These are phyloP conservation scores for Carposina sasakii DNA, from an alignment of 1,140 invertebrate genomes.

Conservation along the genomic window DNA sequence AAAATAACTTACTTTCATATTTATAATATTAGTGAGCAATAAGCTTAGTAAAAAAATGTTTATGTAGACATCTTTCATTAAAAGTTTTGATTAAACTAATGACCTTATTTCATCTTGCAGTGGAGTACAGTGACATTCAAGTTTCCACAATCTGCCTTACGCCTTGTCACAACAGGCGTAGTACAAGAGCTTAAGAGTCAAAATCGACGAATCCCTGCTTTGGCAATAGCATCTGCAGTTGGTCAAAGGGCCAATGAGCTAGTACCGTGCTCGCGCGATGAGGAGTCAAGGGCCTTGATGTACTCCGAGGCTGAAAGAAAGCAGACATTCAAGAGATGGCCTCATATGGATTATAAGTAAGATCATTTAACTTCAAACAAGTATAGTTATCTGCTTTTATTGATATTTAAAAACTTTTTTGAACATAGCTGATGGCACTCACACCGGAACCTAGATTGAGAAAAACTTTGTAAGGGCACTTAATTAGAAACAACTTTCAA, in stretches of 20 bases:
- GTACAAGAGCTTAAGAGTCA: conserved; percentile 87
- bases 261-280: conserved; percentile 70
- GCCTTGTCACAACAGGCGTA: conserved; percentile 83
- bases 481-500: too few species aligned
- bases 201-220: conserved; percentile 86
- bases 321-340: conserved; percentile 94
- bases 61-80: too few species aligned
- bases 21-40: too few species aligned
- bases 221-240: conserved; percentile 91
- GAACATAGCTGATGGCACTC: too few species aligned
- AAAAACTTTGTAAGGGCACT: too few species aligned
- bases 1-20: conserved; percentile 8
- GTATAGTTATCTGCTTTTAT: too few species aligned
- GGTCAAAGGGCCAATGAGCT: conserved; percentile 89
- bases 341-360: conserved; percentile 97
- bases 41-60: too few species aligned
- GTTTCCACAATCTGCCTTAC: conserved; percentile 83
- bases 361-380: too few species aligned
- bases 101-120: too few species aligned
- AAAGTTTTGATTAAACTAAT: too few species aligned
- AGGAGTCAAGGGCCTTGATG: conserved; percentile 83
- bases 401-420: too few species aligned
- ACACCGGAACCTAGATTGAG: too few species aligned
- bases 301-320: conserved; percentile 91
- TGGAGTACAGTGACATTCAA: conserved; percentile 92